phyloP scores from a whole-genome alignment of 2,797 vertebrate genomes.

The Tiaroga cobitis region DNA sequence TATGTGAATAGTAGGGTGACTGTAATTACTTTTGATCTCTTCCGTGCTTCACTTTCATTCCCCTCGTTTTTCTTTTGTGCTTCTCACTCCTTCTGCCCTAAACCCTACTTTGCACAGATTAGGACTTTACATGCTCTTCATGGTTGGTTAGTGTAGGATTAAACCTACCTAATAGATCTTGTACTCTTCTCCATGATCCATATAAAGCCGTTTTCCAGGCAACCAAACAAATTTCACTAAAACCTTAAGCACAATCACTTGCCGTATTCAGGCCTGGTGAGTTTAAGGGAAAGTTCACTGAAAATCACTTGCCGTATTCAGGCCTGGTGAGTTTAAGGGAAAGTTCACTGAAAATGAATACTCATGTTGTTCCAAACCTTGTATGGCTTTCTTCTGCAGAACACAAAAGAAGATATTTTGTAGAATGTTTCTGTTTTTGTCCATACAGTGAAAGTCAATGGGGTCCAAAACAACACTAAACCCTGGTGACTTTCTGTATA shows the following conservation, averaged over 20 bases:
- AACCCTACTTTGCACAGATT: not conserved
- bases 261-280: not conserved
- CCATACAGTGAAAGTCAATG: not conserved
- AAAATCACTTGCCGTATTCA: not conserved
- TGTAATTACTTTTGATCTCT: conserved; percentile 51
- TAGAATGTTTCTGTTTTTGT: not conserved
- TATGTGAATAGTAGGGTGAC: conserved; percentile 44
- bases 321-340: not conserved
- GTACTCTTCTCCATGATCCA: not conserved
- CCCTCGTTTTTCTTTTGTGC: not conserved
- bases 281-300: not conserved
- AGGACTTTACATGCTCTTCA: conserved; percentile 1
- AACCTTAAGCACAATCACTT: not conserved
- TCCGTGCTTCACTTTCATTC: conserved; percentile 15
- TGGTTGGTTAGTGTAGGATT: conserved; percentile 33
- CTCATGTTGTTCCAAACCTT: not conserved
- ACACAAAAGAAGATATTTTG: not conserved
- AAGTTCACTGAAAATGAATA: not conserved
- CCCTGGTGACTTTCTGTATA: not conserved
- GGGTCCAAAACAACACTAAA: not conserved
- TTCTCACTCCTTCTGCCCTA: not conserved
- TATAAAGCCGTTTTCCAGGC: not conserved
- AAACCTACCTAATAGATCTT: not conserved
- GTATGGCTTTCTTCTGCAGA: not conserved
- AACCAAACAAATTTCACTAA: not conserved